Evolutionary conservation across 35 echinoderm and acorn worm species (phyloP).

Genomic region (Ptychodera flava): DNA sequence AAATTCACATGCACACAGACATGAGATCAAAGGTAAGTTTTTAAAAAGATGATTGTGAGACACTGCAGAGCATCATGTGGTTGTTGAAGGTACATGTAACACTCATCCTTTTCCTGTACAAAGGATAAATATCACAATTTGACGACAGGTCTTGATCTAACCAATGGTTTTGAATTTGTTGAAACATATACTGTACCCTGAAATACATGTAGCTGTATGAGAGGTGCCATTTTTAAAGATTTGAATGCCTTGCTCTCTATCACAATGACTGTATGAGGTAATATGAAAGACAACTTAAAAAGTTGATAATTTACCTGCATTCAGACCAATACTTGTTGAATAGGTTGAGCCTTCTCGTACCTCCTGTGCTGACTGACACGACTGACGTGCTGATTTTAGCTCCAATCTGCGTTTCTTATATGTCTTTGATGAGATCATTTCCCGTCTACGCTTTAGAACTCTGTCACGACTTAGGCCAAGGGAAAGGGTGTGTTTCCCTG

Average conservation of each 20-base stretch:
- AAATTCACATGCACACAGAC: neutral
- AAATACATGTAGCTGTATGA: too few species aligned
- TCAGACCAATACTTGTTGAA: neutral
- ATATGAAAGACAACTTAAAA: neutral
- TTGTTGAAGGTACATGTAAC: too few species aligned
- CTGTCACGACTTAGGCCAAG: neutral
- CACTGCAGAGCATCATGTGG: neutral
- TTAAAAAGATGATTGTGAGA: neutral
- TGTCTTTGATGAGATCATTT: neutral
- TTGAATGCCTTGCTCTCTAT: neutral
- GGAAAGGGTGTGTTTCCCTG: neutral
- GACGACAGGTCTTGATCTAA: too few species aligned
- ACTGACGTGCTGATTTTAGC: neutral
- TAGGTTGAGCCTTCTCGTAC: neutral
- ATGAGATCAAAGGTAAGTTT: neutral
- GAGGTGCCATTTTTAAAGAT: neutral
- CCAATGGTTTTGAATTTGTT: too few species aligned
- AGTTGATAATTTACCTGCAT: neutral
- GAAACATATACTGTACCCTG: too few species aligned
- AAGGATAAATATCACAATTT: too few species aligned
- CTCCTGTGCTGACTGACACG: neutral
- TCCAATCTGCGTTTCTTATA: neutral
- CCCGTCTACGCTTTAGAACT: neutral
- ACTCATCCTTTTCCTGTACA: too few species aligned
- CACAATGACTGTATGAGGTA: neutral